These are phyloP conservation scores for Aethes cnicana DNA, from an alignment of 2,888 invertebrate genomes.

Conservation along the genomic window DNA sequence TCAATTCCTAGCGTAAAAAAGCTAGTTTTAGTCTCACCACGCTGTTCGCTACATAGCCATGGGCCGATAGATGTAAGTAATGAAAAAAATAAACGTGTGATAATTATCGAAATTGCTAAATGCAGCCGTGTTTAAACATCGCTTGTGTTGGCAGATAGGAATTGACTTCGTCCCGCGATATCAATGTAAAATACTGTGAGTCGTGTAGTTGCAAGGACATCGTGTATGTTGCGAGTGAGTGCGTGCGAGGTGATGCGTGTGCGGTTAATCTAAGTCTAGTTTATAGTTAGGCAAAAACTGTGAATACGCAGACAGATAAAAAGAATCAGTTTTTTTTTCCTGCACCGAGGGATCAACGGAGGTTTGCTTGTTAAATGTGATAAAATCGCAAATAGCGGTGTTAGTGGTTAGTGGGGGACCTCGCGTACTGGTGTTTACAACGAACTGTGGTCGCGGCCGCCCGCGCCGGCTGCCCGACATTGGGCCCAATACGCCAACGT, in stretches of 20 bases:
- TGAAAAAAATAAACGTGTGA: conserved; percentile 58
- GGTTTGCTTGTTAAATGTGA: conserved; percentile 63
- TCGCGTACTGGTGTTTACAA: conserved; percentile 67
- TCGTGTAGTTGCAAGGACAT: conserved; percentile 64
- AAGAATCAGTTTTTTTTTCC: conserved; percentile 63
- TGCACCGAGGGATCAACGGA: conserved; percentile 75
- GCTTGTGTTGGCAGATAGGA: conserved; percentile 46
- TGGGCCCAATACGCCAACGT: no score
- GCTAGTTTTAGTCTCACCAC: conserved; percentile 36
- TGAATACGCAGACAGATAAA: conserved; percentile 59
- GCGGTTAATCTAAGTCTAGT: conserved; percentile 71
- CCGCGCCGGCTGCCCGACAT: conserved; percentile 50
- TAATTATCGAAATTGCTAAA: conserved; percentile 61
- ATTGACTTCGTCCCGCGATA: conserved; percentile 70
- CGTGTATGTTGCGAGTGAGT: conserved; percentile 53
- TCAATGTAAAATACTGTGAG: conserved; percentile 70
- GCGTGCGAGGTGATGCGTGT: conserved; percentile 51
- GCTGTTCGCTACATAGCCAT: conserved; percentile 45
- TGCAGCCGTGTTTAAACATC: conserved; percentile 54
- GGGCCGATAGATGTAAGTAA: conserved; percentile 47
- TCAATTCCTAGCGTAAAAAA: conserved; percentile 65
- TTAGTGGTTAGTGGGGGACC: conserved; percentile 49
- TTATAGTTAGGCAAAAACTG: conserved; percentile 79
- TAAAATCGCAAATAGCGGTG: conserved; percentile 67
- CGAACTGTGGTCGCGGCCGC: conserved; percentile 55